Evolutionary conservation across 2,888 invertebrate genomes (phyloP), one percentile per base, ranked within the genome.

Genomic region (Drosophila multiciliata): DNA sequence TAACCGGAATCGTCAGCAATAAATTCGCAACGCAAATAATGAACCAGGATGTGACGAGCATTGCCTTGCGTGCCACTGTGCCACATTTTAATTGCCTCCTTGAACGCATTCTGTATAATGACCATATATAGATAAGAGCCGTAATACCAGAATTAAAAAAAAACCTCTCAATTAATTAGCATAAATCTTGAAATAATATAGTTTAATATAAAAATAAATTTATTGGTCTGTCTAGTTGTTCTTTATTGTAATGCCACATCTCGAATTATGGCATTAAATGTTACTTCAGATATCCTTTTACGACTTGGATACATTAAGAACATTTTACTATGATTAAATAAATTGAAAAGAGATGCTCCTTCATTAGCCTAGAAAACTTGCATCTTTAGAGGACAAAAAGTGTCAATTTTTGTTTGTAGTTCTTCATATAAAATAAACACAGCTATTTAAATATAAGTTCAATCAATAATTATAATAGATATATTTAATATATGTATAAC

Each of bases 11-110:
- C 26, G 66, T 62, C 9, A 36, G 62, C 65, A 66, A 79, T 79
- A 79, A 79, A 78, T 77, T 80, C 42, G 29, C 60, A 60, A 38
- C 54, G 54, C 54, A 48, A 73, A 69, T 64, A 75, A 73, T 69
- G 48, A 61, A 33, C 12, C 61, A 62, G 68, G 53, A 79, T 79
- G 52, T 38, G 52, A 23, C 9, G 4, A 23, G 20, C 40, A n/a
- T 53, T 66, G 70, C 75, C 63, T 66, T 58, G 80, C 75, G 55
- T 77, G 68, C 42, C 59, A 33, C 42, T 57, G 69, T 58, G 63
- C 67, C 63, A 40, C 66, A 40, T 48, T 52, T 74, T 52, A 61
- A 75, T 63, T 63, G 40, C 50, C 48, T 64, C 50, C 26, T 70
- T 72, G 40, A 50, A n/a, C 58, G 48, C 60, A 64, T 42, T 62